A percentile compares a stretch with the other conserved stretches of the same genome.
phyloP scores from a whole-genome alignment of 2,888 invertebrate genomes.

The Megamerina dolium region DNA sequence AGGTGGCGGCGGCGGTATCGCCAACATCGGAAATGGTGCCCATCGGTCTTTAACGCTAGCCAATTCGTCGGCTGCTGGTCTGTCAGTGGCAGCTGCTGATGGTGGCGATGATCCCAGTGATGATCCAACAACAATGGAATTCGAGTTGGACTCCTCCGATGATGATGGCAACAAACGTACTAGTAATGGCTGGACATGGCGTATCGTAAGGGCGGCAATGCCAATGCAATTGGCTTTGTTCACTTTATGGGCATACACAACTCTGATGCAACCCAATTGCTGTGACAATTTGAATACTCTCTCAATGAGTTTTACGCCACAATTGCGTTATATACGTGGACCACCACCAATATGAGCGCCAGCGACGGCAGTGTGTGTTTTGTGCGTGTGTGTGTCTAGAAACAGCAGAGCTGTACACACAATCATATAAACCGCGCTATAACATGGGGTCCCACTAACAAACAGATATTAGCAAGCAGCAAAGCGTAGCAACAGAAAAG shows the following conservation, averaged over 20 bases:
- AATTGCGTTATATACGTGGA: conserved; percentile 67
- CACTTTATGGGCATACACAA: conserved; percentile 64
- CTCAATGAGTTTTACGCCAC: conserved; percentile 65
- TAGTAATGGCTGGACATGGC: conserved; percentile 55
- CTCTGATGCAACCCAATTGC: conserved; percentile 66
- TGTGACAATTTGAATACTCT: conserved; percentile 70
- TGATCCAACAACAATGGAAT: conserved; percentile 30
- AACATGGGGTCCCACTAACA: too few relatives aligned
- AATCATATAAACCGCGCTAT: too few relatives aligned
- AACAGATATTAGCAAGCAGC: too few relatives aligned
- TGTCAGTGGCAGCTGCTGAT: conserved; percentile 10
- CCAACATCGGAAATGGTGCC: not conserved
- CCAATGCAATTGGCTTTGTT: conserved; percentile 67
- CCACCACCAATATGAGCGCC: conserved; percentile 65
- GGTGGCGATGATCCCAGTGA: conserved; percentile 35
- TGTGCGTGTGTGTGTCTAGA: not conserved
- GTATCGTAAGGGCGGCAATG: conserved; percentile 62
- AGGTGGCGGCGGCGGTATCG: not conserved
- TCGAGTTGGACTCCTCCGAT: conserved; percentile 28
- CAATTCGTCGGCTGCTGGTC: not conserved
- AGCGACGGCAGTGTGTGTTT: not conserved
- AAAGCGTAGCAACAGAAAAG: too few relatives aligned
- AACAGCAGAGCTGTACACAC: too few relatives aligned
- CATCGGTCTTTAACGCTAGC: not conserved
- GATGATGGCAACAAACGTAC: conserved; percentile 22